These are phyloP conservation scores for Gorsachius magnificus DNA, from an alignment of 2,797 vertebrate species.

Conservation along the genomic window DNA sequence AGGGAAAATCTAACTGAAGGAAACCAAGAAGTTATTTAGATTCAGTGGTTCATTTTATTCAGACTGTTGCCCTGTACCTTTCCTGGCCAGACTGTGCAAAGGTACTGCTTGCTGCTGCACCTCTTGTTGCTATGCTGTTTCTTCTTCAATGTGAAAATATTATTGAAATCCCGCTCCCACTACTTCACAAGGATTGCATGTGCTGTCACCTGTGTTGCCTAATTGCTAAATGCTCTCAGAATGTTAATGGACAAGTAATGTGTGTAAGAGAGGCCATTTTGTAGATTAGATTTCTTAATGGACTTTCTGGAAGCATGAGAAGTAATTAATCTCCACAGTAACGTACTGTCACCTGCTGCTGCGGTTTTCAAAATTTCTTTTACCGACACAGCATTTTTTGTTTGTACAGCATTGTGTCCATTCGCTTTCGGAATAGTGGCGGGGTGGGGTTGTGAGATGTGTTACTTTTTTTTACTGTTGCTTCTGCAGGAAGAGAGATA, in stretches of 20 bases:
- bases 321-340: constrained; percentile 50
- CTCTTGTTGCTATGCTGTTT: background rate
- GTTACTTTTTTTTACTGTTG: background rate
- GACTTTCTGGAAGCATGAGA: constrained; percentile 22
- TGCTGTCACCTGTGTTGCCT: background rate
- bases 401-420: background rate
- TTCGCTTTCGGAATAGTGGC: background rate
- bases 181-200: background rate
- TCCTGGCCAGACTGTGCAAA: background rate
- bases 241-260: constrained; percentile 38
- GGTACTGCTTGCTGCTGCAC: background rate
- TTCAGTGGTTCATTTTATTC: background rate
- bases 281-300: constrained; percentile 65
- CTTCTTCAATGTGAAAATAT: background rate
- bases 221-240: constrained; percentile 23
- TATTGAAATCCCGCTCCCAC: background rate
- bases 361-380: background rate
- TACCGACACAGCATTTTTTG: background rate
- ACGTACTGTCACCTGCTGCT: background rate
- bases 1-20: background rate
- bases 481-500: background rate
- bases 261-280: background rate
- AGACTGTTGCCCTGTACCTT: background rate
- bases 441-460: background rate
- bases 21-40: background rate